These are phyloP conservation scores for Anastrepha obliqua DNA, from an alignment of 1,140 invertebrate genomes.

Conservation along the genomic window DNA sequence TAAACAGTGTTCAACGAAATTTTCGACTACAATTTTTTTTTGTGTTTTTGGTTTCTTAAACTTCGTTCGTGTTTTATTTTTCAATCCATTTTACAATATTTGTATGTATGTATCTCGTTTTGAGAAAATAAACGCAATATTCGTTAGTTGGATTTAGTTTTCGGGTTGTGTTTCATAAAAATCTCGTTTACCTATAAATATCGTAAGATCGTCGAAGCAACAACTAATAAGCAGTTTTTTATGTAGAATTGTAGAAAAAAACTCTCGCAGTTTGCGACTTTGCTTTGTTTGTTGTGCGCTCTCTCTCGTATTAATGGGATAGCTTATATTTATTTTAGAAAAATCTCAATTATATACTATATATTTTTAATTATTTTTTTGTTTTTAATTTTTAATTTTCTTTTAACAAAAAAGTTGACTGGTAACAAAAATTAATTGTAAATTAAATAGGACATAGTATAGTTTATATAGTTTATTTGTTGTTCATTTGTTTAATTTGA, in stretches of 20 bases:
- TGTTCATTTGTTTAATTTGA: conserved; percentile 48
- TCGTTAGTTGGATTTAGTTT: conserved; percentile 2
- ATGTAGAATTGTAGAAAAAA: conserved; percentile 10
- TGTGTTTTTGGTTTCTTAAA: background rate
- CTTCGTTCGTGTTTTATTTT: conserved; percentile 39
- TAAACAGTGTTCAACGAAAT: background rate
- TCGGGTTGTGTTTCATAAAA: background rate
- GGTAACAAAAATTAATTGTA: conserved; percentile 52
- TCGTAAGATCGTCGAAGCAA: background rate
- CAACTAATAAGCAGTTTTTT: background rate
- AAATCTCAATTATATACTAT: conserved; percentile 45
- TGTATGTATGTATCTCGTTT: background rate
- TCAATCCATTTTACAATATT: background rate
- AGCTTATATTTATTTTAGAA: conserved; percentile 48
- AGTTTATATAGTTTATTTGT: conserved; percentile 32
- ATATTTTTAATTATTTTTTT: conserved; percentile 26
- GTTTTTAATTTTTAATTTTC: conserved; percentile 22
- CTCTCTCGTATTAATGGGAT: conserved; percentile 13
- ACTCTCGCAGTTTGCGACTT: background rate
- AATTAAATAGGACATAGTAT: conserved; percentile 51
- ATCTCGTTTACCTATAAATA: conserved; percentile 8
- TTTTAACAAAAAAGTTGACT: conserved; percentile 41
- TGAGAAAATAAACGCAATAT: conserved; percentile 1
- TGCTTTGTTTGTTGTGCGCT: background rate
- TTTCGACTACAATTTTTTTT: background rate